Base-by-base conservation (phyloP, 2,888 invertebrate genomes). In the Capitulum mitella region DNA sequence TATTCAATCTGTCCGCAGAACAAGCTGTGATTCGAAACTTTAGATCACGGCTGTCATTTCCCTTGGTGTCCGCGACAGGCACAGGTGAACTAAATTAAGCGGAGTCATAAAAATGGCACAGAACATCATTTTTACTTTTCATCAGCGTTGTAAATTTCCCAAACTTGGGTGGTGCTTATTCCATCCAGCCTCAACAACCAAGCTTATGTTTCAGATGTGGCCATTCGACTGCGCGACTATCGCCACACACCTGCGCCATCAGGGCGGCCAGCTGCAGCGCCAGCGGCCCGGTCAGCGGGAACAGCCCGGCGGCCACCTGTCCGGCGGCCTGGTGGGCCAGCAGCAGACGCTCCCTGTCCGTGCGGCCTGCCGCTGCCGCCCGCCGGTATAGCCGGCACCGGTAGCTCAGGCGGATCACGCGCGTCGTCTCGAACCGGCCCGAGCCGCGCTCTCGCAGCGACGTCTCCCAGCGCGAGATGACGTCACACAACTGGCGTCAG, bases 391-490 rank as follows among this genome's bases (percentile, higher is more conserved):
- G 88, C 19, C 82, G 80, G 32, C 80, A 80, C 75, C 81, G 80
- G 80, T 43, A 34, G 14, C 61, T 48, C n/a, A 77, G 19, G 58
- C 64, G 70, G 82, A 97, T 94, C 26, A 96, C 96, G 83, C 93
- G 90, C 0, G 94, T 94, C 85, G 94, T 96, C 87, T 97, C 96
- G 86, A 96, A 95, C 87, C 96, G 96, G n/a, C 97, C 97, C 0
- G 94, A 92, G 0, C 96, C 95, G 84, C 95, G 94, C 85, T 97
- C 96, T 14, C 95, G 88, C 64, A 96, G 87, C 0, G 95, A 95
- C 10, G 96, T 95, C 86, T 98, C 97, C 97, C 98, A 98, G 86
- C 95, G 95, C 0, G 97, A 95, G 85, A 98, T 97, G 74, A 97
- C 93, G 87, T 98, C 97, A 86, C 97, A 97, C 22, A 98, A 87